Base-by-base conservation (phyloP, 2,797 vertebrate species). In the Lithobates pipiens region DNA sequence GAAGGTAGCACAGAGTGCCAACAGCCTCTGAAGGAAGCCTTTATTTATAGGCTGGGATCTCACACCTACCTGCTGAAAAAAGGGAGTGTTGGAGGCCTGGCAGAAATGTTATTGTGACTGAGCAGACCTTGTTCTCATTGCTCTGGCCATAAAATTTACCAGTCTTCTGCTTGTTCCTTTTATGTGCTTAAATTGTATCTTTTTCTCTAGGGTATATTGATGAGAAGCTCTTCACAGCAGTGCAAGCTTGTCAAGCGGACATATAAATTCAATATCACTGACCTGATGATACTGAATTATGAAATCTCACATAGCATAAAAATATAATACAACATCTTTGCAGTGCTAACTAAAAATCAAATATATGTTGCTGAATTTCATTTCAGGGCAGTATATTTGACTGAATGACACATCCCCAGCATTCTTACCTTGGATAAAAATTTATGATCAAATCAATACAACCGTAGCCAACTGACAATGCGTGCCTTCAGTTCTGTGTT, bases 11-110 rank as follows among this genome's bases (percentile, higher is more conserved):
- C 34, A 25, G 29, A 69, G 61, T 34, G 23, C n/a, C 32, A 74
- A 61, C 69, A 76, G 63, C 57, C 61, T 79, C 44, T 77, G 75
- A 86, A 78, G 61, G 69, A 87, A 78, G 70, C 23, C 80, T 79
- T 83, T 75, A 87, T 87, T 83, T 87, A 87, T 79, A 50, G 61
- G 76, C 5, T 27, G 21, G 16, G 69, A 32, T 25, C 29, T 72
- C 76, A 87, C 70, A 79, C 76, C 80, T 87, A 78, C 68, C 70
- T 75, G 75, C 80, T 39, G 61, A 74, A 83, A 42, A 86, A 83
- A 72, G 71, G 80, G 85, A 79, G 81, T 75, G 78, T 74, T 57
- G 70, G 32, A 79, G 27, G 46, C 25, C 63, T 27, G 57, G 36
- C 76, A 78, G 63, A 86, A 83, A 69, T 79, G 44, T 87, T 83